Evolutionary conservation across 23 tunicate species (phyloP), one percentile per base, ranked within the genome.

Genomic region (Oikopleura albicans): DNA sequence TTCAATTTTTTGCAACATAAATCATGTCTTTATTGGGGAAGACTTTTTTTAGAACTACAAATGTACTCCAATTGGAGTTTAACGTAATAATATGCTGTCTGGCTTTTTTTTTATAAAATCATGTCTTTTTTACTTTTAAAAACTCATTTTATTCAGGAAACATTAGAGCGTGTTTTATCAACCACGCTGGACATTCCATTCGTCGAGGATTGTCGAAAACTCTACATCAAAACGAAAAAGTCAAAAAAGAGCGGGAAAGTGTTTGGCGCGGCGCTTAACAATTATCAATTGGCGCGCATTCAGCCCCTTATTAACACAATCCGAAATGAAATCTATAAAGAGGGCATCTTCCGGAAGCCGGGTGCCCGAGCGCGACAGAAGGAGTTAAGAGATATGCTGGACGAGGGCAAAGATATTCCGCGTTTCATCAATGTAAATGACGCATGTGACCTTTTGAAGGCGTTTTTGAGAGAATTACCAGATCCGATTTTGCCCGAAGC

Each of bases 161-260:
- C 79, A 34, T 71, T 71, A 37, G 79, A 71, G 37, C 79, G 79
- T 71, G 34, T 71, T 16, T 37, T 71, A 22, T 71, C 79, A 2
- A 71, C 79, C 28, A 71, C 33, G 2, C 35, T 71, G 36, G 79
- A 71, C 4, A 16, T 71, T 2, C 79, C 79, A 4, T 71, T 71
- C 35, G 79, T 71, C 4, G 79, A 71, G 31, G 79, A 71, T 2
- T 71, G 79, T 37, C 79, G 79, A 34, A 71, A 71, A 31, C 79
- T 71, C 4, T 71, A 71, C 37, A 71, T 71, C 27, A 71, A 71
- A 31, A 37, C 28, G 79, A 16, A 29, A 29, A 71, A 71, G 31
- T 4, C 37, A 2, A 71, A 71, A 71, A 71, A 71, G 37, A 12
- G 37, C 27, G 79, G 79, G 31, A 71, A 71, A 29, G 27, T 16